These are phyloP conservation scores for Ciconia boyciana DNA, from an alignment of 2,113 vertebrate species.

Conservation along the genomic window DNA sequence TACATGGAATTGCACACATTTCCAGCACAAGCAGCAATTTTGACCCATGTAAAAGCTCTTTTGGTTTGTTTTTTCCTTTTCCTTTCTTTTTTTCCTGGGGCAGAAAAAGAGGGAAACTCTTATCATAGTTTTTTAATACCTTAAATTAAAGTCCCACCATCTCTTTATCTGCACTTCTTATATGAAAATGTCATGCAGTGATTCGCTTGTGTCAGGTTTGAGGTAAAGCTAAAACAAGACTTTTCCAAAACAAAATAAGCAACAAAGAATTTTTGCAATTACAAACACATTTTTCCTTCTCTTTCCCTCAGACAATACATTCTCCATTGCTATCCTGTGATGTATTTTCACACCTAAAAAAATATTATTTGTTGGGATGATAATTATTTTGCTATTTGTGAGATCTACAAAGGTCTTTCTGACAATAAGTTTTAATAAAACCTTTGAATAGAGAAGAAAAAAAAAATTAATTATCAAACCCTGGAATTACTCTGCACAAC, in stretches of 20 bases:
- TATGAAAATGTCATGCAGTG: background rate
- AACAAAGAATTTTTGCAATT: background rate
- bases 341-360: background rate
- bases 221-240: background rate
- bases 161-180: background rate
- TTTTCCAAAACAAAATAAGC: slow-evolving; percentile 16
- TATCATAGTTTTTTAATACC: background rate
- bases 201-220: background rate
- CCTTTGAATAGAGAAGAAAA: background rate
- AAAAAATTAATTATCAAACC: background rate
- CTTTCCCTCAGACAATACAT: background rate
- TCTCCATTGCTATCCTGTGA: background rate
- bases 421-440: background rate
- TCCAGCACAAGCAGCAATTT: background rate
- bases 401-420: slow-evolving; percentile 7
- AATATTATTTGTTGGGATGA: background rate
- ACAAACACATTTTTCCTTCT: background rate
- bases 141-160: background rate
- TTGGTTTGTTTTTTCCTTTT: background rate
- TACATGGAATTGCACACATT: background rate
- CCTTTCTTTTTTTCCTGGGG: background rate
- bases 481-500: background rate
- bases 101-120: background rate
- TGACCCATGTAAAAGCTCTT: background rate
- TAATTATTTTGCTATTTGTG: slow-evolving; percentile 5